Conservation (phyloP, 1,140 invertebrate species). For the Sipha flava region DNA sequence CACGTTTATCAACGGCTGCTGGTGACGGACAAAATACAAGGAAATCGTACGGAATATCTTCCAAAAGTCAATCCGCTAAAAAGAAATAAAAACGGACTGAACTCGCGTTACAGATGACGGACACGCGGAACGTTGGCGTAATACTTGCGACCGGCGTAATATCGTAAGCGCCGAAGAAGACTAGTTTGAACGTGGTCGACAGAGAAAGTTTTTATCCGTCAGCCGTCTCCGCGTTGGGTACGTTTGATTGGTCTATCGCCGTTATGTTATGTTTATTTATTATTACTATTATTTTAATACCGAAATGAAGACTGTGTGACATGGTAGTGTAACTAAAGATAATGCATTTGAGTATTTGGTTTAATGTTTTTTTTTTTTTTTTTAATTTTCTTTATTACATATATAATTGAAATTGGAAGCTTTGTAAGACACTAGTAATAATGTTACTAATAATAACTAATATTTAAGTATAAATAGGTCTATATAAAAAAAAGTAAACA, state of each 20-base stretch:
- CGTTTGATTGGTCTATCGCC: background rate
- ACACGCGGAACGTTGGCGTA: background rate
- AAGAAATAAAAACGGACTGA: background rate
- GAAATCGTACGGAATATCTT: background rate
- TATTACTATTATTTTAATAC: background rate
- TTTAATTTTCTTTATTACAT: no score
- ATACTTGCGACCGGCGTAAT: background rate
- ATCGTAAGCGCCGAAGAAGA: conserved; percentile 20
- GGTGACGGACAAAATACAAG: background rate
- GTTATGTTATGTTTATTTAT: background rate
- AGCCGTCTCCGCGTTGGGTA: background rate
- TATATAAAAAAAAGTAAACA: background rate
- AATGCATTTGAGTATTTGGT: background rate
- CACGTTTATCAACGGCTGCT: background rate
- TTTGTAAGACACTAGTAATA: background rate
- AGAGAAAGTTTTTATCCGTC: conserved; percentile 19
- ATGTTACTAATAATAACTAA: no score
- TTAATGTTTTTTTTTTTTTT: background rate
- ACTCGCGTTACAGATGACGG: background rate
- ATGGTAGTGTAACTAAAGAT: background rate
- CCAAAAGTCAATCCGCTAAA: background rate
- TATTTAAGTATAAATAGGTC: no score
- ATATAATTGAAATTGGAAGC: background rate
- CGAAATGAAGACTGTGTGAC: background rate
- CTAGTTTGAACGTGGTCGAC: conserved; percentile 21